Percentiles rank a stretch among this genome's conserved stretches.
Conservation (phyloP, 2,113 vertebrate genomes). For the Oreochromis tanganicae region DNA sequence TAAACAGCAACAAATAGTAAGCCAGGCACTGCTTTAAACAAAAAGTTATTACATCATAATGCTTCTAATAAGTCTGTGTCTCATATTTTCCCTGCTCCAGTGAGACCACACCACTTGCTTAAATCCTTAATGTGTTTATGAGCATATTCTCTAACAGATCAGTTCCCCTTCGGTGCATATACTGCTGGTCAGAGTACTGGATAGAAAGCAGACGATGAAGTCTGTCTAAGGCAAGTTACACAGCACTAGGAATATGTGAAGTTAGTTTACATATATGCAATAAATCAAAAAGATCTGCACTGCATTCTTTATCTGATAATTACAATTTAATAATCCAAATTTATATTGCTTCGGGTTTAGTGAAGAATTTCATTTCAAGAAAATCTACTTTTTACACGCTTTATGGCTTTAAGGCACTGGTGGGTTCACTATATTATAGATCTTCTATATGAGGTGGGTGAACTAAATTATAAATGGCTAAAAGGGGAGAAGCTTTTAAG, state of each 20-base stretch:
- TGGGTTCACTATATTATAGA: neutral
- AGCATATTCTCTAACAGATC: neutral
- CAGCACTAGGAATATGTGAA: neutral
- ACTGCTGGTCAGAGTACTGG: neutral
- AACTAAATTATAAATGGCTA: conserved; percentile 1
- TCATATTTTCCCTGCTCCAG: neutral
- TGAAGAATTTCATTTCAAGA: neutral
- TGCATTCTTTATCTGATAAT: neutral
- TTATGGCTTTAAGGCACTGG: neutral
- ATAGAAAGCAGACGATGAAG: conserved; percentile 3
- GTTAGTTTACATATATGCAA: neutral
- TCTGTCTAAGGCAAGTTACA: neutral
- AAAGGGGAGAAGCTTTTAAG: neutral
- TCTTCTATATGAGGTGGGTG: neutral
- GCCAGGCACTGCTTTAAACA: neutral
- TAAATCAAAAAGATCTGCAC: neutral
- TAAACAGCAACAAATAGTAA: neutral
- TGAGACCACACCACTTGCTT: neutral
- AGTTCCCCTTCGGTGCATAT: neutral
- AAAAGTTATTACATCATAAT: neutral
- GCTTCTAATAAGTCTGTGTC: neutral
- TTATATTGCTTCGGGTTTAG: neutral
- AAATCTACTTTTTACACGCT: neutral
- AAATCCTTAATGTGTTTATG: neutral
- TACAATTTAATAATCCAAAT: neutral